Evolutionary conservation across 2,113 vertebrate species (phyloP).

Genomic region (Chionomys nivalis): DNA sequence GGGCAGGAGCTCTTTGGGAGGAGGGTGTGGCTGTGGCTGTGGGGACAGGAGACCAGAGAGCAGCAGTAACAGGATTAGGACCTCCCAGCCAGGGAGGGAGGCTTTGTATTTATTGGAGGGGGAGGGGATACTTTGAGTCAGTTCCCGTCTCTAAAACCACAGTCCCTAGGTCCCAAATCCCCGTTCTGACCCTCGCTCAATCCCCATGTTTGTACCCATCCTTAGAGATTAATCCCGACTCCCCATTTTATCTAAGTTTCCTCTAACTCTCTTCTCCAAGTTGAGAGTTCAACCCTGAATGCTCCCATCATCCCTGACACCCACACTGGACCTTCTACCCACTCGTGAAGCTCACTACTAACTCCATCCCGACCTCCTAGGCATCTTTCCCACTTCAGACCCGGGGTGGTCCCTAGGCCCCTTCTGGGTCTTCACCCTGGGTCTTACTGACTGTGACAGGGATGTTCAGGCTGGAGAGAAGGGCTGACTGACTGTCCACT

Average conservation of each 20-base stretch:
- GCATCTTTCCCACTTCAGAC: neutral
- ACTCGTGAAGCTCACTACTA: too few species aligned
- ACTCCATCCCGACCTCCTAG: too few species aligned
- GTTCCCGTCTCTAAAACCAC: neutral
- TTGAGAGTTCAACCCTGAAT: neutral
- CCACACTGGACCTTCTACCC: neutral
- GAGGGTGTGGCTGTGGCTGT: neutral
- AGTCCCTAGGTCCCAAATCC: neutral
- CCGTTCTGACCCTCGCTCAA: too few species aligned
- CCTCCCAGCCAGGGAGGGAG: neutral
- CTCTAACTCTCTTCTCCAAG: neutral
- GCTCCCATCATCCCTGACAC: neutral
- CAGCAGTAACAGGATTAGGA: constrained; percentile 24
- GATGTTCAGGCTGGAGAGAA: neutral
- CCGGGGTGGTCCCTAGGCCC: neutral
- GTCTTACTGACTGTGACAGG: neutral
- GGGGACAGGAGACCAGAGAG: neutral
- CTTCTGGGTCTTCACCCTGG: neutral
- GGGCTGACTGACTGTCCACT: fast-evolving
- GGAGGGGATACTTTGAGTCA: neutral
- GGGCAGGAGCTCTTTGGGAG: neutral
- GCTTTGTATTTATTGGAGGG: neutral
- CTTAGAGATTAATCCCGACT: neutral
- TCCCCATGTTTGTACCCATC: neutral
- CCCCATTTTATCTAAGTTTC: neutral